Base-by-base conservation (phyloP, 2,888 invertebrate species). In the Pimpla rufipes region DNA sequence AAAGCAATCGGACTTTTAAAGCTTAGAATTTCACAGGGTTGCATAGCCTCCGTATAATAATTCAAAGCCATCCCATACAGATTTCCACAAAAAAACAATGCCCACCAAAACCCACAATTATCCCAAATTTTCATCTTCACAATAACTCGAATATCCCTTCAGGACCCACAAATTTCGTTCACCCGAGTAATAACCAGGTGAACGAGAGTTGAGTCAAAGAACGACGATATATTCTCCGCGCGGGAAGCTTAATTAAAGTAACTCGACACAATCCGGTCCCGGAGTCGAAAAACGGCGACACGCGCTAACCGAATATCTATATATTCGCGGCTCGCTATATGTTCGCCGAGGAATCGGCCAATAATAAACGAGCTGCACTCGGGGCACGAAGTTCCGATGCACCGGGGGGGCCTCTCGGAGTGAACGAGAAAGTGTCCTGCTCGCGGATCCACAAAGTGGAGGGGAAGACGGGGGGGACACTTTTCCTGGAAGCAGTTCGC, bases 401-500 rank as follows among this genome's bases (percentile, higher is more conserved):
- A 62, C 16, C 55, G 68, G 70, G 50, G 70, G 55, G 57, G 75
- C 57, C 70, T 57, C 57, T 35, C 74, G 59, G 55, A 64, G 45
- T 18, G 52, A 68, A 10, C 37, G 57, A 64, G 70, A 80, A 57
- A 62, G 66, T 42, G 11, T 66, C 66, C 21, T 2, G 66, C 13
- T 42, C 40, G 40, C n/a, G 16, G 7, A 18, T 18, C 40, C n/a
- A 40, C 2, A 64, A 42, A 42, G 62, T 40, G 40, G 79, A 29
- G 40, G 79, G 59, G 76, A 47, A 76, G 5, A 83, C 80, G 79
- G 5, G 40, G 79, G 59, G 76, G 55, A 76, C 8, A 83, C 80
- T 89, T 90, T 90, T 90, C 90, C 89, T 90, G 90, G 90, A 90
- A 90, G 90, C 89, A 86, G 89, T 89, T 89, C 85, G 87, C 86